Conservation (phyloP, 1,140 invertebrate genomes). For the Bombyx mori region ASM3026992v2 NC_085127.1:10988001-10988500, state of each 20-base stretch:
- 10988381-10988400: too few relatives aligned
- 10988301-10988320: not conserved
- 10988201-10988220: not conserved
- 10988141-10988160: slow-evolving; percentile 62
- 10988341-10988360: too few relatives aligned
- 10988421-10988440: too few relatives aligned
- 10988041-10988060: not conserved
- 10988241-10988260: not conserved
- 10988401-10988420: too few relatives aligned
- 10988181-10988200: slow-evolving; percentile 3
- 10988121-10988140: slow-evolving; percentile 70
- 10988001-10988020: too few relatives aligned
- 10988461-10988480: too few relatives aligned
- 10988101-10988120: slow-evolving; percentile 39
- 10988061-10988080: slow-evolving; percentile 54
- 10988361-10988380: too few relatives aligned
- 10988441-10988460: too few relatives aligned
- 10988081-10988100: slow-evolving; percentile 48
- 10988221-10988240: not conserved
- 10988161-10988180: slow-evolving; percentile 56
- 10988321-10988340: not conserved
- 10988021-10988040: too few relatives aligned
- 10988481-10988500: too few relatives aligned
- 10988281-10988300: not conserved
- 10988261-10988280: not conserved